These are phyloP conservation scores for Halictus ligatus DNA, from an alignment of 2,888 invertebrate species.

Conservation along the genomic window DNA sequence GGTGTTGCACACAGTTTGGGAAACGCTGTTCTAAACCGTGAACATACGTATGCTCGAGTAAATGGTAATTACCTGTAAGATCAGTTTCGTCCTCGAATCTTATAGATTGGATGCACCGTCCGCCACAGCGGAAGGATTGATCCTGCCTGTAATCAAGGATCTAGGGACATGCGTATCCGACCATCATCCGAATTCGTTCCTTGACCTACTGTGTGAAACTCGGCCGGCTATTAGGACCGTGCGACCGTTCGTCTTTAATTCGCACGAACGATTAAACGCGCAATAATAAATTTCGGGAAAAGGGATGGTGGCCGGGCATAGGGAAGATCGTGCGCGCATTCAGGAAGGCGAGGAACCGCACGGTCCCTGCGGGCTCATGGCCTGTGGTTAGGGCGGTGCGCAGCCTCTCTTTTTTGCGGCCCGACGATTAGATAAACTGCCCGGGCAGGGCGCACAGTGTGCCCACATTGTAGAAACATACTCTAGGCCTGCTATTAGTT, in stretches of 20 bases:
- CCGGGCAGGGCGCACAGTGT: conserved; percentile 72
- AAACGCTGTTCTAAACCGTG: no score
- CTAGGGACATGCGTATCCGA: neutral
- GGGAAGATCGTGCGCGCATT: conserved; percentile 43
- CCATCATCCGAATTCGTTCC: neutral
- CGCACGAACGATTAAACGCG: conserved; percentile 61
- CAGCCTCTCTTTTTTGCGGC: conserved; percentile 80
- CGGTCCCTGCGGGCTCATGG: conserved; percentile 79
- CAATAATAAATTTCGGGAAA: conserved; percentile 67
- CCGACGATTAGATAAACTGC: conserved; percentile 85
- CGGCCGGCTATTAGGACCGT: conserved; percentile 12
- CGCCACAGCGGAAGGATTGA: neutral
- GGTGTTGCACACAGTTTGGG: no score
- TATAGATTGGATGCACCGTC: neutral
- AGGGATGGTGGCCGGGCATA: conserved; percentile 44
- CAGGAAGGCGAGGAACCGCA: conserved; percentile 59
- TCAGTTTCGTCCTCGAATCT: no score
- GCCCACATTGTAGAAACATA: conserved; percentile 81
- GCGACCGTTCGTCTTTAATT: conserved; percentile 44
- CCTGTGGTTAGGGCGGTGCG: conserved; percentile 84
- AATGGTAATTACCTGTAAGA: no score
- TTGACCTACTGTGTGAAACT: neutral
- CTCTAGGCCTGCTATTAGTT: conserved; percentile 82
- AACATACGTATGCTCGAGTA: no score
- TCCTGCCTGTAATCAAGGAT: neutral